Evolutionary conservation across 2,797 vertebrate genomes (phyloP).

Genomic region (Siniperca obscura): DNA sequence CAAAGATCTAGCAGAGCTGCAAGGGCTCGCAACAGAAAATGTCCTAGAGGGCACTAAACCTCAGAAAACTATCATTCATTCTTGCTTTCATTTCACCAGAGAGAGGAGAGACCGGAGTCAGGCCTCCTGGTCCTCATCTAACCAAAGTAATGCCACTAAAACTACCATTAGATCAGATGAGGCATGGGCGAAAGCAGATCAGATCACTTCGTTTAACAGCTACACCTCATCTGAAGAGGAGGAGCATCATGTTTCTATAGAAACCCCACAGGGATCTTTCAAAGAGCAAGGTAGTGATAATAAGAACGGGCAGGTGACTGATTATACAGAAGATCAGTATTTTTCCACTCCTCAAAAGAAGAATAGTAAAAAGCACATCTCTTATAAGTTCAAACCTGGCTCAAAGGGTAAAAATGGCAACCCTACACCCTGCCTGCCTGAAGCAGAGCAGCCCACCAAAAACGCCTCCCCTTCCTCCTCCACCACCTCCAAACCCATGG

Average conservation of each 20-base stretch:
- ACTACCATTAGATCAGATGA: constrained; percentile 84
- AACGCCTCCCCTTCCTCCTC: constrained; percentile 84
- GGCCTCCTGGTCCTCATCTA: constrained; percentile 96
- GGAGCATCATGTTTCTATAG: constrained; percentile 85
- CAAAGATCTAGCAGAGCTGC: constrained; percentile 96
- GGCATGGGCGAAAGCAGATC: constrained; percentile 90
- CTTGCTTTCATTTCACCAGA: constrained; percentile 92
- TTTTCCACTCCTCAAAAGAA: constrained; percentile 89
- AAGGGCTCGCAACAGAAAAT: constrained; percentile 89
- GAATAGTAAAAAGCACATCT: constrained; percentile 90
- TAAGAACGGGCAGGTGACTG: constrained; percentile 81
- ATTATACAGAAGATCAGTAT: constrained; percentile 86
- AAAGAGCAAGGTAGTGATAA: constrained; percentile 82
- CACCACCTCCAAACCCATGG: constrained; percentile 88
- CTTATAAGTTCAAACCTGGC: constrained; percentile 92
- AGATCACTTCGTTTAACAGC: constrained; percentile 92
- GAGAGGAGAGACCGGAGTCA: constrained; percentile 88
- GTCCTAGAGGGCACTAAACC: constrained; percentile 85
- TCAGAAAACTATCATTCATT: constrained; percentile 87
- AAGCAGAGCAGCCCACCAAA: constrained; percentile 80
- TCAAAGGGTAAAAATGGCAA: constrained; percentile 86
- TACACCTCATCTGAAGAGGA: constrained; percentile 94
- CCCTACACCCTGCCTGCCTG: constrained; percentile 82
- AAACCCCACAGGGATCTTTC: constrained; percentile 89
- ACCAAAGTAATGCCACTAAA: constrained; percentile 90